These are phyloP conservation scores for Ceratosolen solmsi DNA, from an alignment of 1,140 invertebrate genomes.

Conservation along the genomic window DNA sequence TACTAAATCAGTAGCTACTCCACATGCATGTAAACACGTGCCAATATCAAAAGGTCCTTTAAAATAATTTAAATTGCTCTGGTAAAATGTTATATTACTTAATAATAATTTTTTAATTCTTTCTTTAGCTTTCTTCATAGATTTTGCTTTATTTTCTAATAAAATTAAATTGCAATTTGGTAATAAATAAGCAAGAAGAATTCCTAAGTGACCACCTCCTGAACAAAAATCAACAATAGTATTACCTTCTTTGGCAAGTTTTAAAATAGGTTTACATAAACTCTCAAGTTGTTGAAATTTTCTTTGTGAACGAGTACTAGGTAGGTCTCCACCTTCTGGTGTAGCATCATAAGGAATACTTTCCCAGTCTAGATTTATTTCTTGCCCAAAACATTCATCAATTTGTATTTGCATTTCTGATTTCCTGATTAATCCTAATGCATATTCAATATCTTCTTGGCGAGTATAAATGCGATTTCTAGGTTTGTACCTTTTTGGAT, in stretches of 20 bases:
- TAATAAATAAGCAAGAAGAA: conserved; percentile 86
- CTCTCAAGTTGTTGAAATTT: conserved; percentile 94
- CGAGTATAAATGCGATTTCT: conserved; percentile 82
- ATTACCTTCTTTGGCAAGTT: conserved; percentile 75
- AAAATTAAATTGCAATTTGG: conserved; percentile 85
- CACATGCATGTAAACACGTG: conserved; percentile 91
- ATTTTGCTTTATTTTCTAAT: conserved; percentile 94
- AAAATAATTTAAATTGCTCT: conserved; percentile 91
- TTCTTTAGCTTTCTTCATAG: conserved; percentile 82
- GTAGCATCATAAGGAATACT: conserved; percentile 81
- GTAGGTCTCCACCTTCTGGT: conserved; percentile 85
- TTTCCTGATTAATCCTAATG: conserved; percentile 72
- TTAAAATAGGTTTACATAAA: conserved; percentile 84
- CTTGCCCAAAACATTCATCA: conserved; percentile 67
- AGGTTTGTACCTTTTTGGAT: conserved; percentile 84
- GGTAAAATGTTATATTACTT: conserved; percentile 86
- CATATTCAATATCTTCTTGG: conserved; percentile 82
- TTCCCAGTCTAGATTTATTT: conserved; percentile 77
- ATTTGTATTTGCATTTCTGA: conserved; percentile 66
- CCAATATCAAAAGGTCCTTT: conserved; percentile 87
- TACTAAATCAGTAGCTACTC: conserved; percentile 94
- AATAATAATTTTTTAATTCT: conserved; percentile 81
- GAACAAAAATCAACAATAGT: conserved; percentile 95
- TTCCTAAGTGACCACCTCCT: conserved; percentile 93
- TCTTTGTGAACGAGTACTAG: conserved; percentile 80